Conservation (phyloP, 2,888 invertebrate genomes). For the Xiphydria camelus region DNA sequence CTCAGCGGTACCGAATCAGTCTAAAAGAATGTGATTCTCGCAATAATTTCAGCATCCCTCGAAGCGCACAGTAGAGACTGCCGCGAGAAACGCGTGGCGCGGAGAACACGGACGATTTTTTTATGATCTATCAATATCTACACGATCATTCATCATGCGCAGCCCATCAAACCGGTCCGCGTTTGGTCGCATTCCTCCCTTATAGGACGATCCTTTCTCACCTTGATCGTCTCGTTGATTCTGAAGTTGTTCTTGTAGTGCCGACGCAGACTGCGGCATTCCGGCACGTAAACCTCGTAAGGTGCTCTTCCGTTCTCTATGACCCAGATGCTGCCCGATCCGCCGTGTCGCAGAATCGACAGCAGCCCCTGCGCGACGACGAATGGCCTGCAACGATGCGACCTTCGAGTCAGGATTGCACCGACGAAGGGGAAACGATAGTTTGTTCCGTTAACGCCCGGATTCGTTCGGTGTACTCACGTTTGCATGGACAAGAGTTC, state of each 20-base stretch:
- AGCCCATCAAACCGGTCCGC: slow-evolving; percentile 43
- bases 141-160: slow-evolving; percentile 27
- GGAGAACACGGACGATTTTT: too few relatives aligned
- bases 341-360: slow-evolving; percentile 37
- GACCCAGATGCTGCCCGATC: slow-evolving; percentile 49
- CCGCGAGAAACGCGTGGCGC: too few relatives aligned
- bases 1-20: too few relatives aligned
- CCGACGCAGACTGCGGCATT: slow-evolving; percentile 41
- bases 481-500: slow-evolving; percentile 49
- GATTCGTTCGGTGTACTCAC: too few relatives aligned
- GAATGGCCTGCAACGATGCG: slow-evolving; percentile 43
- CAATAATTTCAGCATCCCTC: too few relatives aligned
- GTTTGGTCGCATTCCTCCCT: slow-evolving; percentile 45
- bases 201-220: slow-evolving; percentile 36
- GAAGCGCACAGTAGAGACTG: too few relatives aligned
- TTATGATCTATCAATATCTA: too few relatives aligned
- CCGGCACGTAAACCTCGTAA: slow-evolving; percentile 45
- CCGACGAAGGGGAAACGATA: too few relatives aligned
- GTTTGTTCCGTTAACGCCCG: too few relatives aligned
- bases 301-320: slow-evolving; percentile 46
- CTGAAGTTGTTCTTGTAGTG: slow-evolving; percentile 48
- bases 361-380: slow-evolving; percentile 48
- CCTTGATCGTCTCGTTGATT: slow-evolving; percentile 26
- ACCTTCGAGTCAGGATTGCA: too few relatives aligned
- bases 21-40: too few relatives aligned